Base-by-base conservation (phyloP, 2,113 vertebrate genomes). In the Egretta garzetta region DNA sequence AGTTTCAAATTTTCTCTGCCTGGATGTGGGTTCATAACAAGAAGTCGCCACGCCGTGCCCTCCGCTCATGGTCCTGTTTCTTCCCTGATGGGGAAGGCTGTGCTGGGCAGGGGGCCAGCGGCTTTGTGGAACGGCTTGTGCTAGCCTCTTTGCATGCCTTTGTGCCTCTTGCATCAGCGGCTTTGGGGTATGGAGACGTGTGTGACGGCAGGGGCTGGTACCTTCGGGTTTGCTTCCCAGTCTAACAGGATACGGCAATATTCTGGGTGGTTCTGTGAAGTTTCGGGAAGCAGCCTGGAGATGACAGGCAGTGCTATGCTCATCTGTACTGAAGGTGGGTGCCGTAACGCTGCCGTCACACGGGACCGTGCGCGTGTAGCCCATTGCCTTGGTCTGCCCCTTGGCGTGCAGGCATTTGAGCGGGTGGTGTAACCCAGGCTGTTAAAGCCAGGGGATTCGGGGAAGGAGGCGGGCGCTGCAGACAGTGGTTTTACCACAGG, bases 231-330 rank as follows among this genome's bases (percentile, higher is more conserved):
- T 45, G 35, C 7, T 39, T 72, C 60, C 86, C 3, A 4, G 30
- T 13, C 50, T 14, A 0, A 0, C 41, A 23, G 59, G 1, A 33
- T 6, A 0, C 6, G 35, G 43, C 63, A 8, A 0, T 27, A 1
- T 11, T 41, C 49, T 2, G 15, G 45, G 15, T 35, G 3, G 1
- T 23, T 32, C 26, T 39, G 24, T 23, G 2, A 1, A 6, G 49
- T 41, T 33, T 16, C 2, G 4, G 70, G 64, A n/a, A 18, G 58
- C 39, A 30, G 1, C 18, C 58, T 58, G 82, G 75, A 14, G 62
- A 1, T 43, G 62, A 10, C 52, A 9, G 62, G 0, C 22, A 12
- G 33, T 4, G 9, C 0, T 14, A 9, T 18, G 0, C 28, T 10
- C 63, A 8, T 12, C 35, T 30, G 43, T 17, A 0, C 80, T 3